A percentile compares a stretch with the other conserved stretches of the same genome.
Evolutionary conservation across 2,113 vertebrate genomes (phyloP).

Genomic region (Scytalopus superciliaris): DNA sequence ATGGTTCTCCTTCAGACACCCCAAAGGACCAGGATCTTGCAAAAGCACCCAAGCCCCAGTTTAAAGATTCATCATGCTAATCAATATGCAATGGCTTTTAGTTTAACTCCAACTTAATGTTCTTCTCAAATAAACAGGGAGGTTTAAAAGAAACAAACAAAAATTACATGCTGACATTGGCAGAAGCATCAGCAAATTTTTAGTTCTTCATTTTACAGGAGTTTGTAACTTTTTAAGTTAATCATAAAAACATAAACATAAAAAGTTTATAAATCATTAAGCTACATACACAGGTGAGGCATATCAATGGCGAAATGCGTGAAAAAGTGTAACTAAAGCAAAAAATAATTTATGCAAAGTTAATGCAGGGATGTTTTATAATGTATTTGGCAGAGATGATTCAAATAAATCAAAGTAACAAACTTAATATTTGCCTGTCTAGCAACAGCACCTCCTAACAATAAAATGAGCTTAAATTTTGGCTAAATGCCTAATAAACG

Average conservation of each 20-base stretch:
- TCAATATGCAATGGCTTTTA: neutral
- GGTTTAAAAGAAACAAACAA: neutral
- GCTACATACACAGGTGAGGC: neutral
- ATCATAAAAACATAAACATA: neutral
- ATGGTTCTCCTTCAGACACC: fast-evolving
- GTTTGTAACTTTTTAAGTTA: neutral
- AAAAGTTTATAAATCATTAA: neutral
- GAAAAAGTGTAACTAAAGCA: neutral
- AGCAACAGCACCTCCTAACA: slow-evolving; percentile 3
- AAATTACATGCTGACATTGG: neutral
- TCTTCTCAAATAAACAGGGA: neutral
- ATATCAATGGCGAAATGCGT: neutral
- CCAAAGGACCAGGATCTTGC: neutral
- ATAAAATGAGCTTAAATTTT: slow-evolving; percentile 27
- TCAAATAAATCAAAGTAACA: slow-evolving; percentile 42
- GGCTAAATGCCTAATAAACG: slow-evolving; percentile 41
- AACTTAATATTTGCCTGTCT: slow-evolving; percentile 35
- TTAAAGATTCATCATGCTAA: neutral
- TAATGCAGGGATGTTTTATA: neutral
- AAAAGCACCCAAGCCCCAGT: neutral
- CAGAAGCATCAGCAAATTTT: neutral
- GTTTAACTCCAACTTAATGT: neutral
- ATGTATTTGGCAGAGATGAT: neutral
- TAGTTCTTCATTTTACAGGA: neutral
- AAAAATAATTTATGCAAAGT: slow-evolving; percentile 32